Conservation (phyloP, 2,113 vertebrate genomes). For the Gymnobelideus leadbeateri region DNA sequence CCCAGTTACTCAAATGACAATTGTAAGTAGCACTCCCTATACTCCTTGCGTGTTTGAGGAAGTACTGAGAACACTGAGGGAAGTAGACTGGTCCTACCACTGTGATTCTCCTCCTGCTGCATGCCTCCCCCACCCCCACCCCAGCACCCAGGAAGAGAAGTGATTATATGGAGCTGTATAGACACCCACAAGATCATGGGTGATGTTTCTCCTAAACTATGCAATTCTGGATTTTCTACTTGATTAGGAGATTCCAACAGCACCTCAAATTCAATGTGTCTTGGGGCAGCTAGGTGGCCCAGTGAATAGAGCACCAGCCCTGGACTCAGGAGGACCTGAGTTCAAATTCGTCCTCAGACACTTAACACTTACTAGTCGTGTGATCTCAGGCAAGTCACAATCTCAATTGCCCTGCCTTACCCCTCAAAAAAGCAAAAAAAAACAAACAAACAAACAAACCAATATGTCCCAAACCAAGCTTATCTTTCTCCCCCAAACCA, state of each 20-base stretch:
- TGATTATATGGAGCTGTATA: not conserved
- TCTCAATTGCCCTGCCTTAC: too few relatives aligned
- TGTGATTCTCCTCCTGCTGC: not conserved
- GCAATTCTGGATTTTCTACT: not conserved
- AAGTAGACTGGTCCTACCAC: conserved; percentile 50
- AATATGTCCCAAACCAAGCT: not conserved
- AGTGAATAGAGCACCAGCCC: too few relatives aligned
- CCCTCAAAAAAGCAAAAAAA: too few relatives aligned
- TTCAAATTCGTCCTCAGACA: too few relatives aligned
- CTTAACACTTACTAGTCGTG: too few relatives aligned
- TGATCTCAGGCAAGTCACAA: too few relatives aligned
- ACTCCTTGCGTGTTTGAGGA: not conserved
- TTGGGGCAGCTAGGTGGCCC: too few relatives aligned
- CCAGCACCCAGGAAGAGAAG: conserved; percentile 16
- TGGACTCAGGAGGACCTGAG: too few relatives aligned
- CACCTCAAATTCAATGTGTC: not conserved
- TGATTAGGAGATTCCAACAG: not conserved
- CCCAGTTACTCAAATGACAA: conserved; percentile 18
- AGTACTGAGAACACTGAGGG: conserved; percentile 32
- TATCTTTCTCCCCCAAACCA: not conserved
- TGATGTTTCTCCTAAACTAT: too few relatives aligned
- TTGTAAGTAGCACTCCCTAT: not conserved
- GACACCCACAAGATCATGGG: not conserved
- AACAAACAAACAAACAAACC: too few relatives aligned
- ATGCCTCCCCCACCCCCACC: not conserved